A percentile compares a stretch with the other conserved stretches of the same genome.
Conservation (phyloP, 2,797 vertebrate genomes). For the Adrianichthys oophorus region DNA sequence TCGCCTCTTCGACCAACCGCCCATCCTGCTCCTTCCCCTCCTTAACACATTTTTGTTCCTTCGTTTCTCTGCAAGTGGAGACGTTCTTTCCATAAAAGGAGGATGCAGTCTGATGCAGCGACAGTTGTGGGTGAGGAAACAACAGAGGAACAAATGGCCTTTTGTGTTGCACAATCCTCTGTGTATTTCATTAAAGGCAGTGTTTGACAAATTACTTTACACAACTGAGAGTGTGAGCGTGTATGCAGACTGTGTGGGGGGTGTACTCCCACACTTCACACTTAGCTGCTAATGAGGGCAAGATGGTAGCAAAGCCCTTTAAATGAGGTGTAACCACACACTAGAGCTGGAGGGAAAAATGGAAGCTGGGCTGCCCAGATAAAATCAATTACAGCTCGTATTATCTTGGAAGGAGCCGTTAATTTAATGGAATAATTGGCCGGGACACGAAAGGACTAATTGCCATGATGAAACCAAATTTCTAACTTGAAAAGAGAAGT, state of each 20-base stretch:
- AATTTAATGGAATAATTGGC: constrained; percentile 73
- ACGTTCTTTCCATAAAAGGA: constrained; percentile 1
- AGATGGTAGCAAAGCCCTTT: constrained; percentile 49
- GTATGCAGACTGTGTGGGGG: constrained; percentile 17
- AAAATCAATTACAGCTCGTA: constrained; percentile 68
- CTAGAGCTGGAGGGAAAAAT: constrained; percentile 32
- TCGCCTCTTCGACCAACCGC: constrained; percentile 54
- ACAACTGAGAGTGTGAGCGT: constrained; percentile 40
- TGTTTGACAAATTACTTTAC: constrained; percentile 81
- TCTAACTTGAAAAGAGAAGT: constrained; percentile 70
- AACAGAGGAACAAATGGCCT: constrained; percentile 59
- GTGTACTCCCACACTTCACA: constrained; percentile 18
- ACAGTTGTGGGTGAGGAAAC: constrained; percentile 21
- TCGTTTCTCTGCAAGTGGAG: constrained; percentile 20
- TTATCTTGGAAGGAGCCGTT: constrained; percentile 62
- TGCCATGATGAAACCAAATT: constrained; percentile 73
- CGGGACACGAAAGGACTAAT: constrained; percentile 68
- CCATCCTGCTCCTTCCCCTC: constrained; percentile 44
- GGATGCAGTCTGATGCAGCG: not conserved
- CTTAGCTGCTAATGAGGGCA: constrained; percentile 70
- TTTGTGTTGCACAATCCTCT: constrained; percentile 61
- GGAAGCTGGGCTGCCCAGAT: constrained; percentile 34
- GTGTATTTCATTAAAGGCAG: constrained; percentile 66
- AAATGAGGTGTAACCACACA: constrained; percentile 67
- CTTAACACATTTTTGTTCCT: constrained; percentile 37